Evolutionary conservation across 2,113 vertebrate genomes (phyloP), one percentile per base, ranked within the genome.

Genomic region (Otolemur garnettii): DNA sequence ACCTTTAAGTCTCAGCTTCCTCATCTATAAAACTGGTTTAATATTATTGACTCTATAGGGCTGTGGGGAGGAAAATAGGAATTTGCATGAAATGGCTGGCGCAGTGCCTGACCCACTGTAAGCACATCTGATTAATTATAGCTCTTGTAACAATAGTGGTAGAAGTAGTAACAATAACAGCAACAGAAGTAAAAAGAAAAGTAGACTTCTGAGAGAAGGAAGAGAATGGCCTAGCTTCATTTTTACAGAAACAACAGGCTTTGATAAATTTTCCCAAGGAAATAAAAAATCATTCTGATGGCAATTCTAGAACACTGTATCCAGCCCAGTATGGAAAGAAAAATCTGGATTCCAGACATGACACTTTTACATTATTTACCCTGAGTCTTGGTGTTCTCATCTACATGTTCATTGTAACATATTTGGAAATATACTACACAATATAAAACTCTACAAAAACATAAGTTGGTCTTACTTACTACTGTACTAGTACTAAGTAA

Each of bases 1-100:
- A 62, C 38, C 79, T 72, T 75, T 7, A 45, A 79, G 93, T 75
- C 91, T 96, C 94, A 38, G 86, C 96, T 91, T 96, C 71, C 94
- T 91, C 69, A 9, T 93, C 95, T 87, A 62, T 66, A 87, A 87
- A 91, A 89, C 42, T 83, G 94, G 96, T 72, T 92, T 88, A 42
- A 57, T 71, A 59, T n/a, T 50, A 66, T 0, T 77, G 84, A 86
- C 28, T 64, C 62, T 57, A 26, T 0, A 17, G 21, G 9, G 69
- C 71, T 35, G 12, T 26, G 6, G 62, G 21, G 92, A 90, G 60
- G 68, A 57, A 87, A 92, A 42, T 13, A 33, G 60, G 45, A 88
- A 93, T 66, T 19, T 28, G 45, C 57, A 74, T 0, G 10, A 92
- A 15, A 77, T 7, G 2, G 17, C 7, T 78, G 91, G 91, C 94